Conservation (phyloP, 30 jellyfish, hydroid and myxozoan genomes). For the Aurelia aurita complex sp. Pacific region DNA sequence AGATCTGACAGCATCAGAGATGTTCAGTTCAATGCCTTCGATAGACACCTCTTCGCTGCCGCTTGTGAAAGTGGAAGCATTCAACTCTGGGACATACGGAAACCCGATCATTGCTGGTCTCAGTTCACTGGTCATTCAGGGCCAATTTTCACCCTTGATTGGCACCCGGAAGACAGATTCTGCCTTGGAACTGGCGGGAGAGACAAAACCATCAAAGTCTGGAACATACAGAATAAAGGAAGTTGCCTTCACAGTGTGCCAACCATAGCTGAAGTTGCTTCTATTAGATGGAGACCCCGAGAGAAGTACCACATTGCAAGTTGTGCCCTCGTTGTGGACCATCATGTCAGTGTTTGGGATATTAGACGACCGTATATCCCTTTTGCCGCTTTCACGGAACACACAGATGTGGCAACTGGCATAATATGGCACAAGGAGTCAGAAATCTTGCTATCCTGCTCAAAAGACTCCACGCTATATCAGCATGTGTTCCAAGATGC, state of each 20-base stretch:
- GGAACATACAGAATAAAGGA: conserved; percentile 87
- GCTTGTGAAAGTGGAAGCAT: conserved; percentile 98
- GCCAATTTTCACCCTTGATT: conserved; percentile 93
- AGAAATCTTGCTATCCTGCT: conserved; percentile 83
- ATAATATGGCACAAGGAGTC: conserved; percentile 95
- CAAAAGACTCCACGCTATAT: conserved; percentile 76
- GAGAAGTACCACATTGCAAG: conserved; percentile 91
- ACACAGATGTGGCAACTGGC: conserved; percentile 91
- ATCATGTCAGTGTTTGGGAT: conserved; percentile 95
- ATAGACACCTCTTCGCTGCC: conserved; percentile 82
- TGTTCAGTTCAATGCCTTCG: conserved; percentile 96
- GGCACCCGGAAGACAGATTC: conserved; percentile 96
- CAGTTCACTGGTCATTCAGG: conserved; percentile 95
- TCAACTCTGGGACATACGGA: conserved; percentile 93
- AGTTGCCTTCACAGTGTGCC: conserved; percentile 73
- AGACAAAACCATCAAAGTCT: conserved; percentile 86
- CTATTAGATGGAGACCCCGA: conserved; percentile 96
- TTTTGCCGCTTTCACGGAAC: conserved; percentile 91
- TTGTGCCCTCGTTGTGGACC: conserved; percentile 92
- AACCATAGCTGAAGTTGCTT: conserved; percentile 96
- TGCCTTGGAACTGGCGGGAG: conserved; percentile 99
- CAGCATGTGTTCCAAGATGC: conserved; percentile 94
- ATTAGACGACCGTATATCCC: conserved; percentile 95
- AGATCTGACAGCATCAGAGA: conserved; percentile 90
- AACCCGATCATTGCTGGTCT: conserved; percentile 61